Evolutionary conservation across 2,113 vertebrate genomes (phyloP).

Genomic region (Hippolais icterina): DNA sequence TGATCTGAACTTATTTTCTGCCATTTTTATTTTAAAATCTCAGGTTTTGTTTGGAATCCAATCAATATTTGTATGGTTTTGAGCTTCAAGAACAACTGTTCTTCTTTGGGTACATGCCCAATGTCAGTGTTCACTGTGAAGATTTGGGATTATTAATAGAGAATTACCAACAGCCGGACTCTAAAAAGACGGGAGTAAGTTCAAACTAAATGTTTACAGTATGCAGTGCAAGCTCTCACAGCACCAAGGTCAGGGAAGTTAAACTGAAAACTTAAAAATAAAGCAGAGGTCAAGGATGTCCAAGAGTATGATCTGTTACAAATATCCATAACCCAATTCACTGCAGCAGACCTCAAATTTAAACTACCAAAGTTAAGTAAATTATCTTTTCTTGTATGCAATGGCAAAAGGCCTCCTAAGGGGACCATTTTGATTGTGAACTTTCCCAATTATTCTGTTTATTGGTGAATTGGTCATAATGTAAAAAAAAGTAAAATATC

Average conservation of each 20-base stretch:
- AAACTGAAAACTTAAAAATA: background rate
- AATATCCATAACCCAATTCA: background rate
- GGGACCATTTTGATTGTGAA: background rate
- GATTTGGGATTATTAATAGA: background rate
- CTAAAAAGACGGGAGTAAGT: background rate
- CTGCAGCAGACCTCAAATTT: background rate
- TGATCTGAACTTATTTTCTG: background rate
- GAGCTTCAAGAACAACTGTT: background rate
- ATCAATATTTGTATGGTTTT: background rate
- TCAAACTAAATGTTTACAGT: background rate
- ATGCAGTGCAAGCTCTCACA: background rate
- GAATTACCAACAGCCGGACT: background rate
- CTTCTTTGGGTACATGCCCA: background rate
- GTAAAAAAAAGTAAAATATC: background rate
- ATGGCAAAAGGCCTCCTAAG: background rate
- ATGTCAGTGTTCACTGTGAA: background rate
- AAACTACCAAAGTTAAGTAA: background rate
- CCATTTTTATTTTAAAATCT: background rate
- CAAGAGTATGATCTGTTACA: background rate
- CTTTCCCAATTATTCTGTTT: background rate
- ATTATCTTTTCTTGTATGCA: background rate
- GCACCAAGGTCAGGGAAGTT: background rate
- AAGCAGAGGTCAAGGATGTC: background rate
- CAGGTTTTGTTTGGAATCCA: background rate
- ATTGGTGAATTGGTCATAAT: background rate